phyloP scores from a whole-genome alignment of 2,888 invertebrate genomes.

The Troides aeacus region DNA sequence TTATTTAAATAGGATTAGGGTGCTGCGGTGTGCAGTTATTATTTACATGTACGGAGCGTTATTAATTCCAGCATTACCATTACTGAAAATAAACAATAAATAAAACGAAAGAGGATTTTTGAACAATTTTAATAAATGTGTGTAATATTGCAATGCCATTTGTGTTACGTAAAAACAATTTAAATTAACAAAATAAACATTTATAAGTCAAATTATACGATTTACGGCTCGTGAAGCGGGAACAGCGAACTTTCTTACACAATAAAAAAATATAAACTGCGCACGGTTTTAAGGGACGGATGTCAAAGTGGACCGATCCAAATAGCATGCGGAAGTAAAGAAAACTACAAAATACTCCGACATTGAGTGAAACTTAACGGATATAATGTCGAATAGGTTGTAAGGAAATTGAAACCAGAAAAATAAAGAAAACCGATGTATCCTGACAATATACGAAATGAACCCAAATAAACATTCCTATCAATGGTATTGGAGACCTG shows the following conservation, averaged over 20 bases:
- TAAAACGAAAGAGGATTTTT: slow-evolving; percentile 31
- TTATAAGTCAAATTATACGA: background rate
- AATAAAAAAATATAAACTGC: slow-evolving; percentile 34
- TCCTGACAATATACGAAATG: too few relatives aligned
- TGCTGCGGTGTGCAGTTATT: too few relatives aligned
- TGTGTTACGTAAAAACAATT: slow-evolving; percentile 31
- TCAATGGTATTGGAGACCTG: too few relatives aligned
- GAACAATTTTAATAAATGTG: slow-evolving; percentile 50
- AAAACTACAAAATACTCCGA: background rate
- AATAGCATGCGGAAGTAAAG: slow-evolving; percentile 16
- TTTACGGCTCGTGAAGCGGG: background rate
- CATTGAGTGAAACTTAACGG: too few relatives aligned
- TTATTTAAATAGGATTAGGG: too few relatives aligned
- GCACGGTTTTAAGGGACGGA: slow-evolving; percentile 38
- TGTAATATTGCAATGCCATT: slow-evolving; percentile 45
- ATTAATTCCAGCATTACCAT: too few relatives aligned
- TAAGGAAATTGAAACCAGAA: too few relatives aligned
- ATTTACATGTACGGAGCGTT: too few relatives aligned
- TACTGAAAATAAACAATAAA: background rate
- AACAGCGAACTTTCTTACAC: slow-evolving; percentile 9
- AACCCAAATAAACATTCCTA: too few relatives aligned
- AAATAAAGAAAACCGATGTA: too few relatives aligned
- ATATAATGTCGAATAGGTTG: too few relatives aligned
- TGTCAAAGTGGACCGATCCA: slow-evolving; percentile 33
- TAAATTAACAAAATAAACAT: background rate